Conservation (phyloP, 2,888 invertebrate genomes). For the Ormia ochracea region DNA sequence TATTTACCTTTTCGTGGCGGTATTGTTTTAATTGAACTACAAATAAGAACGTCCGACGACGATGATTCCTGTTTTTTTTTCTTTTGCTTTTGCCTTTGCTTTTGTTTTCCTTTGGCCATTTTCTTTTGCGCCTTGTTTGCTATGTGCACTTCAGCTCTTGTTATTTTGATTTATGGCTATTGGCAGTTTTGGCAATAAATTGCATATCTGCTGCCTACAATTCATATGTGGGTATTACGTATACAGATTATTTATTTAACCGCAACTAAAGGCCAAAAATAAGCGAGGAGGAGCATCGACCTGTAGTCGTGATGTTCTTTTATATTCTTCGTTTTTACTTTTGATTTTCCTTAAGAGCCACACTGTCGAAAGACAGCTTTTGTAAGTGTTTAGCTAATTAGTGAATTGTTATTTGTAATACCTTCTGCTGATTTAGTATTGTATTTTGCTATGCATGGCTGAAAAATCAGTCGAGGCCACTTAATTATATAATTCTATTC, state of each 20-base stretch:
- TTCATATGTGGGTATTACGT: slow-evolving; percentile 44
- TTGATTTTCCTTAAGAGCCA: not conserved
- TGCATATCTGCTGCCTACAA: slow-evolving; percentile 39
- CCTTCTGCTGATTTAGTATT: too few species aligned
- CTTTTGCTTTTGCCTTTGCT: not conserved
- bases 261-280: not conserved
- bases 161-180: slow-evolving; percentile 44
- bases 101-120: not conserved
- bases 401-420: not conserved
- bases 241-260: slow-evolving; percentile 32
- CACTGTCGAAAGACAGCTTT: not conserved
- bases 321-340: too few species aligned
- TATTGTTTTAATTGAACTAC: slow-evolving; percentile 47
- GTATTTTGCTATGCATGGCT: too few species aligned
- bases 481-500: too few species aligned
- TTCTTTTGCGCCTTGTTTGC: not conserved
- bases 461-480: too few species aligned
- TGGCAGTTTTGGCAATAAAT: slow-evolving; percentile 38
- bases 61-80: not conserved
- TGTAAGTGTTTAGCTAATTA: not conserved
- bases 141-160: slow-evolving; percentile 9
- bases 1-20: slow-evolving; percentile 25
- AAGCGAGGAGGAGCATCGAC: not conserved
- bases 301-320: not conserved
- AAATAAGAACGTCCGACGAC: slow-evolving; percentile 20